Evolutionary conservation across 1,140 invertebrate species (phyloP), one percentile per base, ranked within the genome.

Genomic region (Ephestia elutella): DNA sequence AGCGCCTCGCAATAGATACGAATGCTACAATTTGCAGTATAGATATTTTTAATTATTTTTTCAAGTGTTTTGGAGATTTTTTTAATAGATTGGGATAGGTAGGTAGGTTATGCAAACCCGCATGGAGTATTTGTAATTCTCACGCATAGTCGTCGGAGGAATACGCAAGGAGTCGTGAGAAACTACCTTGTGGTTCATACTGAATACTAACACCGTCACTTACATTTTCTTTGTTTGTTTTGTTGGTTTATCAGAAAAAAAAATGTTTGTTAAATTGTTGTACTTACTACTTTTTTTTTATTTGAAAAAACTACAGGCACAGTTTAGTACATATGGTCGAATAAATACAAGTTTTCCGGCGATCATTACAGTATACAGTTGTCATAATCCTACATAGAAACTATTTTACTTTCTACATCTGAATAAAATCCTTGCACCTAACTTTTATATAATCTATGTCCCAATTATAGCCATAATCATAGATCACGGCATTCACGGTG

Each of bases 141-240:
- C 80, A 82, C 78, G 71, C 60, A 56, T 28, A 49, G 50, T 63
- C 74, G 71, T 69, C 51, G 2, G 54, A 38, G 48, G 76, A 76
- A 83, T 78, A 81, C 80, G 75, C 75, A 75, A 76, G 53, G 53
- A 70, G 49, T 19, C 83, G 80, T 84, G 83, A 75, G 83, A 86
- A 83, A 71, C 62, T 62, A 9, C 57, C 62, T 71, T 78, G 77
- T 61, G 78, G 75, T 79, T 78, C 63, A 49, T 60, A 59, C 61
- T 64, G 80, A 86, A 83, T 86, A 78, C 74, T 71, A 79, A 83
- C 57, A 13, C 59, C 49, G n/a, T 73, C 73, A 83, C 79, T 83
- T 73, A 66, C 78, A 57, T 60, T 86, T 86, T 84, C 78, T 70
- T 78, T 77, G 72, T 70, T 67, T 78, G 70, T 70, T 74, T 69